A percentile compares a stretch with the other conserved stretches of the same genome.
These are phyloP conservation scores for Chrosomus eos DNA, from an alignment of 2,797 vertebrate species.

Conservation along the genomic window DNA sequence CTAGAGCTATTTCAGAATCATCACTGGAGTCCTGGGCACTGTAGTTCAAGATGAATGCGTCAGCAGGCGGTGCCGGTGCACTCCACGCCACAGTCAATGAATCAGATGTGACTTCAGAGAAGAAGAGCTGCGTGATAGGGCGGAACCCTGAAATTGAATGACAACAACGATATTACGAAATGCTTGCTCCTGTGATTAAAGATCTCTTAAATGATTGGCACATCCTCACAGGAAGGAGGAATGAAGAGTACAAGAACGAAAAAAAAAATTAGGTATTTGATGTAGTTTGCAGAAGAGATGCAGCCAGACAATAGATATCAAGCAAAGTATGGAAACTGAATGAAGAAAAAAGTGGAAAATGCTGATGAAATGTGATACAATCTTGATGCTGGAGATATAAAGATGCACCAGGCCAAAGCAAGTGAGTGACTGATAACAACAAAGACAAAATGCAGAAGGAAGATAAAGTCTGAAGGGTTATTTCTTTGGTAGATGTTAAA, in stretches of 20 bases:
- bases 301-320: neutral
- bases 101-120: conserved; percentile 92
- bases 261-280: conserved; percentile 5
- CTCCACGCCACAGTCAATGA: conserved; percentile 91
- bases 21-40: conserved; percentile 82
- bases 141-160: conserved; percentile 85
- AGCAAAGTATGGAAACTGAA: neutral
- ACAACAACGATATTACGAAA: conserved; percentile 37
- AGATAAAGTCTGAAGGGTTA: neutral
- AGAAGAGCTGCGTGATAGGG: conserved; percentile 92
- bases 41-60: conserved; percentile 91
- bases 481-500: neutral
- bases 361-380: neutral
- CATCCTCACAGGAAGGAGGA: conserved; percentile 10
- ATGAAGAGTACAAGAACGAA: conserved; percentile 28
- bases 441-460: neutral
- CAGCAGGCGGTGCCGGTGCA: conserved; percentile 91
- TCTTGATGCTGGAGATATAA: neutral
- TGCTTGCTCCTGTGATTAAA: conserved; percentile 21
- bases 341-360: conserved; percentile 3
- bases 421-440: neutral
- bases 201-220: conserved; percentile 12
- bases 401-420: conserved; percentile 10
- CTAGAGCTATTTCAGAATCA: conserved; percentile 84
- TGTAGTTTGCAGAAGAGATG: conserved; percentile 12